A percentile compares a stretch with the other conserved stretches of the same genome.
Evolutionary conservation across 1,140 invertebrate genomes (phyloP).

Genomic region (Macrobrachium rosenbergii): DNA sequence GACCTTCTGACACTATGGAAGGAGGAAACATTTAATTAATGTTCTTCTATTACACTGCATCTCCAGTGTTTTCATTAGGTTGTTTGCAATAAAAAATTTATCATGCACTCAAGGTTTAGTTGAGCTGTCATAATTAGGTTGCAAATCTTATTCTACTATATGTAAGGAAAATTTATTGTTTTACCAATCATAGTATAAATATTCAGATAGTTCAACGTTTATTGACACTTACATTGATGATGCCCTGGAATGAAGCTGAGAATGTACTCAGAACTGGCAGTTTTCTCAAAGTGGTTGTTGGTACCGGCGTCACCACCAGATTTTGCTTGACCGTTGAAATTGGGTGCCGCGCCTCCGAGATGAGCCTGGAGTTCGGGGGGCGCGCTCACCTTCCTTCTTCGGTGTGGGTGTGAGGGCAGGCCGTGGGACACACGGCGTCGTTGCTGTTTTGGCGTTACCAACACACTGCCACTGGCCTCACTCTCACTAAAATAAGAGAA

Average conservation of each 20-base stretch:
- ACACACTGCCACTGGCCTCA: conserved; percentile 64
- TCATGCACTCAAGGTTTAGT: background rate
- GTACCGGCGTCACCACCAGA: conserved; percentile 56
- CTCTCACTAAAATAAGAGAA: conserved; percentile 60
- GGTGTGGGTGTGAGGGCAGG: conserved; percentile 62
- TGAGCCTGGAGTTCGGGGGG: conserved; percentile 65
- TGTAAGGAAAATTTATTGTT: background rate
- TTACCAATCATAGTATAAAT: background rate
- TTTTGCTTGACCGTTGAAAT: conserved; percentile 23
- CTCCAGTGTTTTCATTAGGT: background rate
- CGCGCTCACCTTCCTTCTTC: conserved; percentile 66
- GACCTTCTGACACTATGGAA: conserved; percentile 57
- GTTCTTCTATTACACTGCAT: background rate
- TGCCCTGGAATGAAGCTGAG: conserved; percentile 51
- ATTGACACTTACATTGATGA: conserved; percentile 41
- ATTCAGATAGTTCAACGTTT: background rate
- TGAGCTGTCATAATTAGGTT: background rate
- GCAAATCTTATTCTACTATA: background rate
- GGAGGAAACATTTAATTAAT: background rate
- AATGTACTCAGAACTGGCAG: conserved; percentile 57
- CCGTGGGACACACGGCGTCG: conserved; percentile 55
- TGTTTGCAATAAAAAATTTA: background rate
- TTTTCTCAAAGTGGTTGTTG: conserved; percentile 55
- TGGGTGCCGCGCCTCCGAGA: conserved; percentile 39
- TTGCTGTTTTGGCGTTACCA: conserved; percentile 61